A percentile compares a stretch with the other conserved stretches of the same genome.
phyloP scores from a whole-genome alignment of 2,888 invertebrate species.

The Zygothrica quintamaculata region DNA sequence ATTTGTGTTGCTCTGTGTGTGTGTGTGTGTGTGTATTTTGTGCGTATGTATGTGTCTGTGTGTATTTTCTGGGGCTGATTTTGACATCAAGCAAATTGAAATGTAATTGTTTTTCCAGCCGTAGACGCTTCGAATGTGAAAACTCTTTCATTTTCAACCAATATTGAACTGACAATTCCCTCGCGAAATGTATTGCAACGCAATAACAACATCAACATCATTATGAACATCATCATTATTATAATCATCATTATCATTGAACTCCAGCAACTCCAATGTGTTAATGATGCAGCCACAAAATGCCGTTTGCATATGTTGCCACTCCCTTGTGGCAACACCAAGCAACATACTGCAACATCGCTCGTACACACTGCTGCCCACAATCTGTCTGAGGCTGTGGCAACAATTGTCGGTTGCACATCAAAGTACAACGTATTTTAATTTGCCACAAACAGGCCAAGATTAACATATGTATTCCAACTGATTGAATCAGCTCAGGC shows the following conservation, averaged over 20 bases:
- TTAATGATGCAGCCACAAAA: constrained; percentile 79
- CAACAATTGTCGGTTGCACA: constrained; percentile 44
- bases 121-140: constrained; percentile 12
- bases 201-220: not conserved
- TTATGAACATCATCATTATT: not conserved
- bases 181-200: not conserved
- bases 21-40: no score
- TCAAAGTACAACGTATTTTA: constrained; percentile 61
- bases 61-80: constrained; percentile 58
- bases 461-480: constrained; percentile 40
- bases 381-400: constrained; percentile 9
- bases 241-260: not conserved
- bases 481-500: constrained; percentile 18
- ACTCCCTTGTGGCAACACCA: constrained; percentile 67
- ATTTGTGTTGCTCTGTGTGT: no score
- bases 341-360: constrained; percentile 1
- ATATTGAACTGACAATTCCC: constrained; percentile 51
- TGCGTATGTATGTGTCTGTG: no score
- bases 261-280: constrained; percentile 21
- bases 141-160: constrained; percentile 34
- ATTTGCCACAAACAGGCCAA: constrained; percentile 31
- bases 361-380: not conserved
- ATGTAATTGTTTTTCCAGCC: constrained; percentile 74
- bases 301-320: constrained; percentile 74
- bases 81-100: constrained; percentile 74